Evolutionary conservation across 1,140 invertebrate species (phyloP).

Genomic region (Ylistrum balloti): DNA sequence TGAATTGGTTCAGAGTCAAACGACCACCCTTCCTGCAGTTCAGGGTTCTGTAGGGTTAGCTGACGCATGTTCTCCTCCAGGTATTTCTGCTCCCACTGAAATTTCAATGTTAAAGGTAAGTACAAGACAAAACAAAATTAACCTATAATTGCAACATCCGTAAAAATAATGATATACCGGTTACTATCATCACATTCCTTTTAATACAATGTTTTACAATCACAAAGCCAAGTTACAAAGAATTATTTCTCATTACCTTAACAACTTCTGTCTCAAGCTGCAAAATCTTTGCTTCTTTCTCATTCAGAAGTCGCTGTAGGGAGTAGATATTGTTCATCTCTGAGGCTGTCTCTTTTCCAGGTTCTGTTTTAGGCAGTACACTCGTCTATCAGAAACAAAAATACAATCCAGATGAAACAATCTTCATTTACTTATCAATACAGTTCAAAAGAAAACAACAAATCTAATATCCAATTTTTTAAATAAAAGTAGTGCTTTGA

Average conservation of each 20-base stretch:
- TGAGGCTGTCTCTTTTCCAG: conserved; percentile 30
- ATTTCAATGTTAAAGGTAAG: conserved; percentile 44
- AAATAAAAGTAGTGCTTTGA: background rate
- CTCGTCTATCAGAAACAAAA: background rate
- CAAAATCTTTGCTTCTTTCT: conserved; percentile 74
- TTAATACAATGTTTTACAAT: no score
- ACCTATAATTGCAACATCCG: no score
- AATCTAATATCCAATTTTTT: background rate
- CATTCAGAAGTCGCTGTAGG: conserved; percentile 67
- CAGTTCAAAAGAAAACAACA: no score
- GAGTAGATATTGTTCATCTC: conserved; percentile 63
- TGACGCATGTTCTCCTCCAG: conserved; percentile 92
- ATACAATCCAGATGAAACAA: no score
- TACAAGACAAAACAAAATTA: no score
- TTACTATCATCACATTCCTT: no score
- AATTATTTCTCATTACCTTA: no score
- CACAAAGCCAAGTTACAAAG: no score
- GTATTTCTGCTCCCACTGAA: conserved; percentile 91
- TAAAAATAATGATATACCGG: no score
- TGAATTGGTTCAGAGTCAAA: background rate
- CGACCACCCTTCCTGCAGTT: background rate
- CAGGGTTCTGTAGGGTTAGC: conserved; percentile 77
- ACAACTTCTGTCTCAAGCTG: conserved; percentile 72
- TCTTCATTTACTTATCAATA: no score
- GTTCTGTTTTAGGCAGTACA: conserved; percentile 4